Conservation (phyloP, 1,140 invertebrate genomes). For the Dendrolimus kikuchii region DNA sequence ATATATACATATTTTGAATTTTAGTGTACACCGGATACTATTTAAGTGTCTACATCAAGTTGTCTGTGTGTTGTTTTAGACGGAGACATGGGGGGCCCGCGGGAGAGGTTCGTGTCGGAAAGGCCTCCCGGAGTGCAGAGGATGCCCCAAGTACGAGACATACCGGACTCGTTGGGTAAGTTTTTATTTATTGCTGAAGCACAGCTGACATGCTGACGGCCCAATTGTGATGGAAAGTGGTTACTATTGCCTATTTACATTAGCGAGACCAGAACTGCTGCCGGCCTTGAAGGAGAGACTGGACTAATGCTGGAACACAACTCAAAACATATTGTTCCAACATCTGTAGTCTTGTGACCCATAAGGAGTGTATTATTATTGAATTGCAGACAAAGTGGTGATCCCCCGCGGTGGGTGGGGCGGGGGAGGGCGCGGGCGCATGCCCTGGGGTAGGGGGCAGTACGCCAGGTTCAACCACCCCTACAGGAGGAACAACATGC, state of each 20-base stretch:
- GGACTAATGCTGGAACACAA: no score
- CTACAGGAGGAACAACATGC: constrained; percentile 34
- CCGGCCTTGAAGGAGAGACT: no score
- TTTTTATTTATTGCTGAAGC: background rate
- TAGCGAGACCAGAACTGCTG: no score
- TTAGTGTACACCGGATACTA: no score
- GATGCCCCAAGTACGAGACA: constrained; percentile 47
- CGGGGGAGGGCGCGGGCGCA: constrained; percentile 23
- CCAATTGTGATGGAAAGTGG: no score
- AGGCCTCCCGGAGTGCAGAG: constrained; percentile 30
- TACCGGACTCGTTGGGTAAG: constrained; percentile 56
- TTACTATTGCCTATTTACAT: no score
- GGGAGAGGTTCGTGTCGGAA: constrained; percentile 38
- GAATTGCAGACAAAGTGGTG: constrained; percentile 43
- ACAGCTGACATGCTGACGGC: background rate
- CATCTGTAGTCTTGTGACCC: no score
- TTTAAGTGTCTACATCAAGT: no score
- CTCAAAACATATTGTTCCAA: no score
- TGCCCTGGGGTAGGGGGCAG: constrained; percentile 20
- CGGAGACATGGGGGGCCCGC: constrained; percentile 19
- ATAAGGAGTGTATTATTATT: background rate
- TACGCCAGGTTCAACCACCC: constrained; percentile 23
- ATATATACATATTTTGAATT: no score
- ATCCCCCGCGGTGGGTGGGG: constrained; percentile 30
- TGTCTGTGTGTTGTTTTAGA: constrained; percentile 15